phyloP scores from a whole-genome alignment of 2,888 invertebrate genomes.

The Patella depressa region DNA sequence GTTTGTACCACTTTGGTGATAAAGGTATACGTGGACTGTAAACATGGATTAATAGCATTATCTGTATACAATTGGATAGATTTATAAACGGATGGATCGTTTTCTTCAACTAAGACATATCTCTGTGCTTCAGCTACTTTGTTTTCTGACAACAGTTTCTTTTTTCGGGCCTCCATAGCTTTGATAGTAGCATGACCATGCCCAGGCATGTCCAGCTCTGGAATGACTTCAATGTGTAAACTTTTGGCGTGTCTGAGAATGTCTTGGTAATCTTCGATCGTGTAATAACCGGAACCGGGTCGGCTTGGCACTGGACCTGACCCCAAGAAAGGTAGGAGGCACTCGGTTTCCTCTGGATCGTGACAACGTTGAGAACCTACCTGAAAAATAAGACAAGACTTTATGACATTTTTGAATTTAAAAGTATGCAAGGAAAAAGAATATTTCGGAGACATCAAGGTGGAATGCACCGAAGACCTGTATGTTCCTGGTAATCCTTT shows the following conservation, averaged over 20 bases:
- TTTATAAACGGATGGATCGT: slow-evolving; percentile 48
- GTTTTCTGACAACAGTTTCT: slow-evolving; percentile 31
- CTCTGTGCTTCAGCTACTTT: slow-evolving; percentile 35
- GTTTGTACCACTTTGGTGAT: slow-evolving; percentile 47
- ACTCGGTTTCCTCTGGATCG: slow-evolving; percentile 49
- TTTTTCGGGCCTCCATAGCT: slow-evolving; percentile 53
- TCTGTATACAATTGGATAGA: slow-evolving; percentile 61
- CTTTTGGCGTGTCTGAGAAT: slow-evolving; percentile 58
- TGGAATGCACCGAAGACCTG: not conserved
- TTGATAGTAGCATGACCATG: slow-evolving; percentile 63
- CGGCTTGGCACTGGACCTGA: slow-evolving; percentile 49
- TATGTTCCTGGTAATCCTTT: not conserved
- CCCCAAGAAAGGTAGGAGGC: slow-evolving; percentile 62
- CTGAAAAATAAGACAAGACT: slow-evolving; percentile 39
- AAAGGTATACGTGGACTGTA: slow-evolving; percentile 59
- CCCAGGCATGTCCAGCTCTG: slow-evolving; percentile 68
- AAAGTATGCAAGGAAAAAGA: not conserved
- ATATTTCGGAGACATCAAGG: no score
- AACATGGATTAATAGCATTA: slow-evolving; percentile 65
- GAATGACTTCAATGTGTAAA: slow-evolving; percentile 62
- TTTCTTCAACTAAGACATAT: slow-evolving; percentile 52
- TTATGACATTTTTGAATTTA: not conserved
- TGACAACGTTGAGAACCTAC: slow-evolving; percentile 60
- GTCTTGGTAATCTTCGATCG: slow-evolving; percentile 58
- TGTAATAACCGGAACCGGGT: slow-evolving; percentile 58